Evolutionary conservation across 2,797 vertebrate species (phyloP).

Genomic region (Ctenochaetus hawaiiensis): DNA sequence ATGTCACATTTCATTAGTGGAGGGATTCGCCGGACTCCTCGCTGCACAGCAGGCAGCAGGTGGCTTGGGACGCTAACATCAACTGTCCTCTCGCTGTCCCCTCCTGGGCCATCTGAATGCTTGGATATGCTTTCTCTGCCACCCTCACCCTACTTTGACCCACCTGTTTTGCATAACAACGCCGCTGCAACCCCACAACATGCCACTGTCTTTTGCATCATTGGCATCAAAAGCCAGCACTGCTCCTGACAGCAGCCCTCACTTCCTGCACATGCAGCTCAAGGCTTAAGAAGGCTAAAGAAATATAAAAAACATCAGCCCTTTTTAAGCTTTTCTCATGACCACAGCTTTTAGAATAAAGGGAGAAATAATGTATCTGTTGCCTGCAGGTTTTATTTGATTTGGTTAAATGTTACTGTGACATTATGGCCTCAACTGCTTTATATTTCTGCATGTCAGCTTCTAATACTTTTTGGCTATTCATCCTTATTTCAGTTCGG

Average conservation of each 20-base stretch:
- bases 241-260: constrained; percentile 41
- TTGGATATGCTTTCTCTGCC: constrained; percentile 53
- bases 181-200: constrained; percentile 52
- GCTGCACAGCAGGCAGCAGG: constrained; percentile 75
- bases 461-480: constrained; percentile 10
- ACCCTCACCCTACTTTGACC: constrained; percentile 52
- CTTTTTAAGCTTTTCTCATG: neutral
- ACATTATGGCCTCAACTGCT: constrained; percentile 7
- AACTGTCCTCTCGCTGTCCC: constrained; percentile 60
- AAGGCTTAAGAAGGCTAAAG: constrained; percentile 1
- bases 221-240: constrained; percentile 47
- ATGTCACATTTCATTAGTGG: constrained; percentile 83
- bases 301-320: neutral
- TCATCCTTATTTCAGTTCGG: constrained; percentile 41
- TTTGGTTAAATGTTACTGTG: neutral
- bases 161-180: constrained; percentile 69
- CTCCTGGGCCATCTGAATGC: constrained; percentile 58
- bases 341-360: neutral
- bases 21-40: constrained; percentile 59
- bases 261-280: constrained; percentile 22
- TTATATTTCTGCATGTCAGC: constrained; percentile 14
- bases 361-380: constrained; percentile 5
- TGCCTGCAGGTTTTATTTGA: constrained; percentile 6
- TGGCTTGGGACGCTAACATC: constrained; percentile 75
- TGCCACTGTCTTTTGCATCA: constrained; percentile 52